Percentiles rank a stretch among this genome's conserved stretches.
Evolutionary conservation across 2,113 vertebrate genomes (phyloP).

Genomic region (Malaclemys terrapin): DNA sequence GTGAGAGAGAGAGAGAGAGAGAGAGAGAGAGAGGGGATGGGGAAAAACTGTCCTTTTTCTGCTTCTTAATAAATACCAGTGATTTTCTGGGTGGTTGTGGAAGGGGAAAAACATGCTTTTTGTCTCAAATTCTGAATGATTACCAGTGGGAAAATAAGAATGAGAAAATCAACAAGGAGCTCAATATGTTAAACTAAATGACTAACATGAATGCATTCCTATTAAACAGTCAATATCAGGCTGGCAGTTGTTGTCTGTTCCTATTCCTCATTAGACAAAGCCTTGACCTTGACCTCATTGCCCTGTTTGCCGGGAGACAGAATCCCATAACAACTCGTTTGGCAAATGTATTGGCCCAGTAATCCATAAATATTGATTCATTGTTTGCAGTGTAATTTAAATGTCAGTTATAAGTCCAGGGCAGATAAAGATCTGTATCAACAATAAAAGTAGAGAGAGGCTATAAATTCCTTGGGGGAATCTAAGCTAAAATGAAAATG

Average conservation of each 20-base stretch:
- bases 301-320: conserved; percentile 81
- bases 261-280: conserved; percentile 87
- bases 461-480: conserved; percentile 72
- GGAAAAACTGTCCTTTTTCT: background rate
- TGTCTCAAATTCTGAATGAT: background rate
- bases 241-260: conserved; percentile 82
- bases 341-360: conserved; percentile 83
- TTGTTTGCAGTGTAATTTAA: conserved; percentile 96
- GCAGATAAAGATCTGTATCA: conserved; percentile 89
- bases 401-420: conserved; percentile 91
- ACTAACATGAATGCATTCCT: conserved; percentile 59
- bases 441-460: conserved; percentile 82
- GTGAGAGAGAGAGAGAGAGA: too few relatives aligned
- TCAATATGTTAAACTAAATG: background rate
- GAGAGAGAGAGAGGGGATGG: background rate
- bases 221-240: conserved; percentile 82
- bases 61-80: too few relatives aligned
- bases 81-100: background rate
- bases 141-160: conserved; percentile 19
- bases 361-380: conserved; percentile 97
- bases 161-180: conserved; percentile 18
- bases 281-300: conserved; percentile 90
- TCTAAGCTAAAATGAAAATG: conserved; percentile 47
- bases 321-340: conserved; percentile 79
- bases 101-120: background rate